Base-by-base conservation (phyloP, 1,140 invertebrate species). In the Pachyrhynchus sulphureomaculatus region DNA sequence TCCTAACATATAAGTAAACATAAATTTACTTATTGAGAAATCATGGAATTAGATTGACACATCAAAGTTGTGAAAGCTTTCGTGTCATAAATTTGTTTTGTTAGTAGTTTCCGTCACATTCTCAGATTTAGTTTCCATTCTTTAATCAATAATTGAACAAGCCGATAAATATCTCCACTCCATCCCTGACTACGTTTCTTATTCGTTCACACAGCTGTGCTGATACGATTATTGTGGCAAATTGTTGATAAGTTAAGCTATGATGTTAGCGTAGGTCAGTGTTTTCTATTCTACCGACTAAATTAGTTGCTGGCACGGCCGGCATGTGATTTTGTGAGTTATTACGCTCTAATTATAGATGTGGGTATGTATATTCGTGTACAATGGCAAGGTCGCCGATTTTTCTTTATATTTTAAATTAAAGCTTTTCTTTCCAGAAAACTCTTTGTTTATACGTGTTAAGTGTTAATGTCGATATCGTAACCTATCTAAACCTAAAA, bases 181-280 rank as follows among this genome's bases (percentile, higher is more conserved):
- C 39, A 42, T 18, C 39, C 39, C 39, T 42, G 39, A 42, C 39
- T 17, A 20, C 17, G 21, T 12, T 42, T 41, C 17, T 42, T 42
- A 21, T 42, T 42, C 26, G 36, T 26, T 41, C 36, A 39, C 9
- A 39, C 34, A 49, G 51, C 37, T 55, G 24, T 9, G 26, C 26
- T 29, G 26, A 29, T 29, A 29, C 26, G 26, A 10, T 29, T 29
- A 55, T 44, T 44, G 26, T 34, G 34, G 51, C 51, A 53, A 53
- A 53, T 26, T 41, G 20, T 24, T 24, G 34, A 53, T 53, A 53
- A 53, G 21, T 41, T 39, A 39, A 36, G 53, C 15, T 55, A 20
- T 36, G n/a, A 33, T 8, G 10, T 55, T 55, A 39, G 17, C 53
- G 37, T 39, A 55, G 53, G 53, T 55, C 53, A 55, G 53, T 55